These are phyloP conservation scores for Trypoxylus dichotomus DNA, from an alignment of 1,140 invertebrate species.

Conservation along the genomic window DNA sequence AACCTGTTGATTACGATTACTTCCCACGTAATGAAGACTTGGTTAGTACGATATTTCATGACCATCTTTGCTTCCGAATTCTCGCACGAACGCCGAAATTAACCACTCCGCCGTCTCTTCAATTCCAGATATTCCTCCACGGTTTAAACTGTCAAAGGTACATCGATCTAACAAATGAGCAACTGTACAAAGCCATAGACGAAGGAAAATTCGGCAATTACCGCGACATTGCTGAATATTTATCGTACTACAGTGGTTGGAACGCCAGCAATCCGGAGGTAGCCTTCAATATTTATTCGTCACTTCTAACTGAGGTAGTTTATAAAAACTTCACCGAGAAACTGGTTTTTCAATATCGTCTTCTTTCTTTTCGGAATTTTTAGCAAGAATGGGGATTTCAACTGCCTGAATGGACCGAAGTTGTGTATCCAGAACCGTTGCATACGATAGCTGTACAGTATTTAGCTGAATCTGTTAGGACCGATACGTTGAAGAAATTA, in stretches of 20 bases:
- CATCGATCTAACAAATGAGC: neutral
- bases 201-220: neutral
- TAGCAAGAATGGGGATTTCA: conserved; percentile 28
- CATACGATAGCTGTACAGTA: conserved; percentile 33
- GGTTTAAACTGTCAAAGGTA: neutral
- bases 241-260: neutral
- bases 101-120: neutral
- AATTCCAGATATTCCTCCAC: conserved; percentile 9
- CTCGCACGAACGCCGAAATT: too few species aligned
- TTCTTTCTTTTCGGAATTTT: neutral
- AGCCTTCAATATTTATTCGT: neutral
- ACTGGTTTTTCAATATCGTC: too few species aligned
- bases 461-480: conserved; percentile 35
- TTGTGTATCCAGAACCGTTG: conserved; percentile 53
- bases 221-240: neutral
- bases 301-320: conserved; percentile 9
- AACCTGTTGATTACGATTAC: conserved; percentile 48
- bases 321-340: neutral
- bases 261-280: neutral
- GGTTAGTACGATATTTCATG: neutral
- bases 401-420: conserved; percentile 35
- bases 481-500: conserved; percentile 7
- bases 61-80: too few species aligned
- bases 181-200: neutral
- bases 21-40: neutral